Conservation (phyloP, 2,888 invertebrate genomes). For the Aspidapion aeneum region DNA sequence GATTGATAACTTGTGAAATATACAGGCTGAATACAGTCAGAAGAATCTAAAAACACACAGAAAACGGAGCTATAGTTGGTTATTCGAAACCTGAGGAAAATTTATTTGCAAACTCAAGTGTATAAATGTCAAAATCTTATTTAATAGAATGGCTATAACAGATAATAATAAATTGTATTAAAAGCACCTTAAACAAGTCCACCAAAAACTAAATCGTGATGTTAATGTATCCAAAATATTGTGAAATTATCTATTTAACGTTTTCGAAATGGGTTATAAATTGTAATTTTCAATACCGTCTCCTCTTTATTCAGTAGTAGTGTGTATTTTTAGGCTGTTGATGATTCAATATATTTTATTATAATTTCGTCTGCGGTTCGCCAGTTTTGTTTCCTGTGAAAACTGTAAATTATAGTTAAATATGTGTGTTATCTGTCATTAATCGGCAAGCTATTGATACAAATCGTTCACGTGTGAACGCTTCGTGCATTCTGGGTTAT, state of each 20-base stretch:
- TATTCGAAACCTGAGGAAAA: too few species aligned
- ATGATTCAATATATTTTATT: conserved; percentile 8
- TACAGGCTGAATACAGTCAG: too few species aligned
- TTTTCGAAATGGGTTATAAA: not conserved
- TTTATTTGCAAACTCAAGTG: too few species aligned
- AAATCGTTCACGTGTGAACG: not conserved
- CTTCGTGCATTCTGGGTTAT: not conserved
- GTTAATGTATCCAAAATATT: not conserved
- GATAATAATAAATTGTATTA: too few species aligned
- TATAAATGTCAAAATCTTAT: too few species aligned
- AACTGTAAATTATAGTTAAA: conserved; percentile 22
- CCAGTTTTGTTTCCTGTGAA: conserved; percentile 30
- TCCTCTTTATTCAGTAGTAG: not conserved
- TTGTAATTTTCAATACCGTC: not conserved
- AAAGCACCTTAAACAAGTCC: too few species aligned
- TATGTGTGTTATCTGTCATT: conserved; percentile 18
- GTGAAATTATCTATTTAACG: not conserved
- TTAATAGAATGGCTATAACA: too few species aligned
- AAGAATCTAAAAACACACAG: too few species aligned
- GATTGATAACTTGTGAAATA: too few species aligned
- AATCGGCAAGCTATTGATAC: not conserved
- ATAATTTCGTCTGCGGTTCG: conserved; percentile 28
- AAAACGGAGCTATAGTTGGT: too few species aligned
- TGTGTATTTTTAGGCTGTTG: not conserved
- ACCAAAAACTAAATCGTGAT: not conserved